A percentile compares a stretch with the other conserved stretches of the same genome.
Conservation (phyloP, 2,797 vertebrate species). For the Nannoperca australis region DNA sequence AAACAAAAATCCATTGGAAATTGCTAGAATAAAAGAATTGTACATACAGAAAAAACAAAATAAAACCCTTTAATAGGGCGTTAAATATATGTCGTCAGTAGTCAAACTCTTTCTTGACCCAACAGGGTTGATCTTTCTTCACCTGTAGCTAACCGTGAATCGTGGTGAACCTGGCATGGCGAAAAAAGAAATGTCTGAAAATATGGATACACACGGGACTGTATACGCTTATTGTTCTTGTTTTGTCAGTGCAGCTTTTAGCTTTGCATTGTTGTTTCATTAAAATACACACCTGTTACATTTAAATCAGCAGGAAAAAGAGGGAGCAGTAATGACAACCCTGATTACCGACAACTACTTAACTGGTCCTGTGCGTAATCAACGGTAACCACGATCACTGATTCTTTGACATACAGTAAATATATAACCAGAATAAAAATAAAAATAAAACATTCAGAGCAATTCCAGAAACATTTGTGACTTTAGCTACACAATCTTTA, state of each 20-base stretch:
- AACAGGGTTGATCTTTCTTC: slow-evolving; percentile 42
- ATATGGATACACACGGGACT: slow-evolving; percentile 16
- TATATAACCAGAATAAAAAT: slow-evolving; percentile 17
- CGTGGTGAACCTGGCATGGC: slow-evolving; percentile 48
- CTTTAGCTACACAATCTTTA: slow-evolving; percentile 50
- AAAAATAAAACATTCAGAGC: slow-evolving; percentile 54
- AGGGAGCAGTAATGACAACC: slow-evolving; percentile 36
- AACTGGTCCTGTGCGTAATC: slow-evolving; percentile 7
- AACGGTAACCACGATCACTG: slow-evolving; percentile 33
- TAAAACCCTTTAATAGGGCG: slow-evolving; percentile 42
- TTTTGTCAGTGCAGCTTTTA: slow-evolving; percentile 47
- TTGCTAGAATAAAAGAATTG: slow-evolving; percentile 59
- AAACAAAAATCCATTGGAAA: slow-evolving; percentile 61
- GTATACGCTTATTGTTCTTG: slow-evolving; percentile 14
- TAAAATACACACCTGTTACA: slow-evolving; percentile 24
- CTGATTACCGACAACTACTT: slow-evolving; percentile 47
- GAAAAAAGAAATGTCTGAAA: slow-evolving; percentile 27
- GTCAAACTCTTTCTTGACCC: slow-evolving; percentile 59
- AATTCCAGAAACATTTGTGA: slow-evolving; percentile 37
- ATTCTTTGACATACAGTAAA: slow-evolving; percentile 7
- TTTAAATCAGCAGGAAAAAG: slow-evolving; percentile 36
- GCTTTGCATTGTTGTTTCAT: slow-evolving; percentile 37
- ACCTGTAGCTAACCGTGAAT: slow-evolving; percentile 43
- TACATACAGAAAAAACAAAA: slow-evolving; percentile 60
- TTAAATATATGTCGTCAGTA: slow-evolving; percentile 68